Evolutionary conservation across 2,888 invertebrate species (phyloP).

Genomic region (Agapetus fuscipes): DNA sequence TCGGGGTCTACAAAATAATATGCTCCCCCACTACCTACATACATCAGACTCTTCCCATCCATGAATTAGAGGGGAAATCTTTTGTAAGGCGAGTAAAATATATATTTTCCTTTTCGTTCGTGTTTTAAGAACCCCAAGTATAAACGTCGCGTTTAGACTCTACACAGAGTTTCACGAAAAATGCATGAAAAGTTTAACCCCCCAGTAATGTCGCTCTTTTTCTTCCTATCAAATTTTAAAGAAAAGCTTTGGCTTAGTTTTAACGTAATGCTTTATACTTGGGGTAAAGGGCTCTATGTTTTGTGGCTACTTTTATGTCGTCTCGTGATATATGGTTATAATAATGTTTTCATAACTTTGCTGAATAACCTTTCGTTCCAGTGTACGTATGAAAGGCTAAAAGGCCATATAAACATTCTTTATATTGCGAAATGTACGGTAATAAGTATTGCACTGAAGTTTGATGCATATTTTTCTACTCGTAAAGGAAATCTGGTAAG

Average conservation of each 20-base stretch:
- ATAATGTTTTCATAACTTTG: constrained; percentile 16
- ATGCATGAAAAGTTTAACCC: no score
- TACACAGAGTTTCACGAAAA: no score
- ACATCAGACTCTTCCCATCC: constrained; percentile 1
- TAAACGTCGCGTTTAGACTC: no score
- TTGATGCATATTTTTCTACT: neutral
- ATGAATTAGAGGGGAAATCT: constrained; percentile 1
- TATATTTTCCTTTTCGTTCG: constrained; percentile 6
- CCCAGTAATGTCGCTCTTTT: no score
- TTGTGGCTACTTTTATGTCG: constrained; percentile 4
- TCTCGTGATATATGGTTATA: constrained; percentile 17
- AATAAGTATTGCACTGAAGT: neutral
- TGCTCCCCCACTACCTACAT: neutral
- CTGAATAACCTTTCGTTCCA: constrained; percentile 1
- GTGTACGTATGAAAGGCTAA: constrained; percentile 2
- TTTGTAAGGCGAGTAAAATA: constrained; percentile 8
- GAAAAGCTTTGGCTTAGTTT: no score
- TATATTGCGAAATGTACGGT: neutral
- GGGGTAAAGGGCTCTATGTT: neutral
- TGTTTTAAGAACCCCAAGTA: no score
- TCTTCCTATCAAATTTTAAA: no score
- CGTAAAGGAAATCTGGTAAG: neutral
- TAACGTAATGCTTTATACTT: no score
- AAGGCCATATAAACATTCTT: constrained; percentile 6
- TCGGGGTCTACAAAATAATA: neutral